These are phyloP conservation scores for Xenotilapia longispinis DNA, from an alignment of 2,113 vertebrate species.

Conservation along the genomic window DNA sequence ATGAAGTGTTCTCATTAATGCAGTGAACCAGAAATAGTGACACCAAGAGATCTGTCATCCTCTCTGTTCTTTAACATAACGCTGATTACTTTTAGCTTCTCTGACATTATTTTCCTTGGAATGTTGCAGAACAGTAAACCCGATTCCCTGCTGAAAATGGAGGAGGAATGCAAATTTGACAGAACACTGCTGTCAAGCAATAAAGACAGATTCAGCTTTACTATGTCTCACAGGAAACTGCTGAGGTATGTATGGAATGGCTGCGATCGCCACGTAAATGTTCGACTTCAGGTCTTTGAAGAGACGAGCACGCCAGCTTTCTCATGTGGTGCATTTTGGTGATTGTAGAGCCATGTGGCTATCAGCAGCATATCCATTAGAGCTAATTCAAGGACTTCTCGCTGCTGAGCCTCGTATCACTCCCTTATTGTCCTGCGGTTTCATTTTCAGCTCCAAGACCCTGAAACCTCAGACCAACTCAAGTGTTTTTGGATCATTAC, in stretches of 20 bases:
- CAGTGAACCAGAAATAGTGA: background rate
- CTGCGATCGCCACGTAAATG: background rate
- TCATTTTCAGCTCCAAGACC: conserved; percentile 80
- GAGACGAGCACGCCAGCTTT: background rate
- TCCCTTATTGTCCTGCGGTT: conserved; percentile 24
- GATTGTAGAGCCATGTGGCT: conserved; percentile 20
- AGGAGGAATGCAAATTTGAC: conserved; percentile 91
- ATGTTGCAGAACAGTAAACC: conserved; percentile 95
- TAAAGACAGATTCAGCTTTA: conserved; percentile 93
- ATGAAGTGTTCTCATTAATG: background rate
- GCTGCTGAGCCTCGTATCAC: background rate
- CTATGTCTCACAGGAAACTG: conserved; percentile 88
- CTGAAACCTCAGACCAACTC: conserved; percentile 86
- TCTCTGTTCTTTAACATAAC: background rate
- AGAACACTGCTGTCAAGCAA: conserved; percentile 81
- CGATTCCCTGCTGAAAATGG: conserved; percentile 96
- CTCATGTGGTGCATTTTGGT: background rate
- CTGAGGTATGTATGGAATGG: conserved; percentile 75
- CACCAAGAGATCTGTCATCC: background rate
- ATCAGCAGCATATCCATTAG: conserved; percentile 19
- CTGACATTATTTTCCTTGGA: background rate
- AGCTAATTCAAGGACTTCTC: conserved; percentile 26
- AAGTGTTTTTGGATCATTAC: conserved; percentile 88
- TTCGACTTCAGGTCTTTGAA: background rate
- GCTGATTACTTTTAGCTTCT: background rate